Base-by-base conservation (phyloP, 1,140 invertebrate genomes). In the Calosoma granatense region DNA sequence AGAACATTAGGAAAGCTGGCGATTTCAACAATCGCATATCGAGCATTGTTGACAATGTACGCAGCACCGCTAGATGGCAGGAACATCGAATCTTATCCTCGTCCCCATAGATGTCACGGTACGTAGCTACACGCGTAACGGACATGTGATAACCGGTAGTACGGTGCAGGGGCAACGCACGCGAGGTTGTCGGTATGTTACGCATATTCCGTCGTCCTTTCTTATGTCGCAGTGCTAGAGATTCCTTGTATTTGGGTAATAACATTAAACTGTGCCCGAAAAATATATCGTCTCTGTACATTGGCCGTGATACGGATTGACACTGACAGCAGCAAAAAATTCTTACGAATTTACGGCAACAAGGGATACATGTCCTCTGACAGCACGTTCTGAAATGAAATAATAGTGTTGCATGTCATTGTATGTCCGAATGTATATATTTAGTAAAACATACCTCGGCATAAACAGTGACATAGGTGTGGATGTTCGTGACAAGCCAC, bases 281-380 rank as follows among this genome's bases (percentile, higher is more conserved):
- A 77, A 93, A 93, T 57, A 92, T 91, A 65, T 93, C 91, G 67
- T 92, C 88, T 59, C 90, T 76, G 68, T 91, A 90, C 68, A 91
- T 78, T 17, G 88, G 87, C 47, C 87, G 73, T 22, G 82, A 80
- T 26, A 75, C 73, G 6, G 23, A 19, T 6, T 36, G 14, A 14
- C 4, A 22, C 22, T 17, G 9, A 14, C 51, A 53, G 52, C 59
- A 56, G 11, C 47, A 22, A 22, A 51, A 56, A 4, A 39, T 11
- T 30, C 52, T 51, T 47, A 54, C 2, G 47, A 6, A 36, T 58
- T 2, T 52, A 54, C n/a, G 53, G n/a, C 15, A 57, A 57, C 3
- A 57, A 15, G n/a, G 19, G 22, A 15, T 57, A 51, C 26, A 23
- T 54, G 6, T 51, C 53, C 6, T 57, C 20, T 17, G 53, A 53